A percentile compares a stretch with the other conserved stretches of the same genome.
phyloP scores from a whole-genome alignment of 2,797 vertebrate species.

The Orientallactaga sibirica region DNA sequence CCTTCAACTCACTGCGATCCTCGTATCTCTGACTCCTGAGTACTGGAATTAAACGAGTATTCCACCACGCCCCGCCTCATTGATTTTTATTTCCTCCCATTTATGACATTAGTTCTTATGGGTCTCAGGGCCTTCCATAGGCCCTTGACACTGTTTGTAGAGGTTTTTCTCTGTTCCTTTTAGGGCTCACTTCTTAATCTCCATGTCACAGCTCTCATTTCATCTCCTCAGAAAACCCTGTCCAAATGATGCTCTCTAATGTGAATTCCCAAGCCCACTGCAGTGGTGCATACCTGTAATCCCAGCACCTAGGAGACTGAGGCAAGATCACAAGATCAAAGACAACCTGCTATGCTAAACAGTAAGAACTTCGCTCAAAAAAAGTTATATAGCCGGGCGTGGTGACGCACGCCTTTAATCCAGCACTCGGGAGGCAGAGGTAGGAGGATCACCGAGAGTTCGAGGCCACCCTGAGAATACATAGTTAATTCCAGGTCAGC shows the following conservation, averaged over 20 bases:
- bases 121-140: not conserved
- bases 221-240: slow-evolving; percentile 44
- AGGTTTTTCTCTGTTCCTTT: slow-evolving; percentile 4
- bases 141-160: not conserved
- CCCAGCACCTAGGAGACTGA: no score
- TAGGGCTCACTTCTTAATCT: not conserved
- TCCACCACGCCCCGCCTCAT: no score
- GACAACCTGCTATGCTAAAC: no score
- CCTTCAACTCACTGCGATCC: no score
- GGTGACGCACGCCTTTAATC: not conserved
- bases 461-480: not conserved
- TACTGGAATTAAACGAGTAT: no score
- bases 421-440: not conserved
- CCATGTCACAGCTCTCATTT: not conserved
- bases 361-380: no score
- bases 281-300: no score
- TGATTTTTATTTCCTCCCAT: not conserved
- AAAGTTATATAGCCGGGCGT: no score
- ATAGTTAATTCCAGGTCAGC: not conserved
- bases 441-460: not conserved
- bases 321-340: no score
- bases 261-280: not conserved
- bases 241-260: not conserved
- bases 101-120: not conserved
- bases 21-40: no score